Percentiles rank a stretch among this genome's conserved stretches.
Evolutionary conservation across 2,888 invertebrate genomes (phyloP).

Genomic region (Trissoscelio sp.): DNA sequence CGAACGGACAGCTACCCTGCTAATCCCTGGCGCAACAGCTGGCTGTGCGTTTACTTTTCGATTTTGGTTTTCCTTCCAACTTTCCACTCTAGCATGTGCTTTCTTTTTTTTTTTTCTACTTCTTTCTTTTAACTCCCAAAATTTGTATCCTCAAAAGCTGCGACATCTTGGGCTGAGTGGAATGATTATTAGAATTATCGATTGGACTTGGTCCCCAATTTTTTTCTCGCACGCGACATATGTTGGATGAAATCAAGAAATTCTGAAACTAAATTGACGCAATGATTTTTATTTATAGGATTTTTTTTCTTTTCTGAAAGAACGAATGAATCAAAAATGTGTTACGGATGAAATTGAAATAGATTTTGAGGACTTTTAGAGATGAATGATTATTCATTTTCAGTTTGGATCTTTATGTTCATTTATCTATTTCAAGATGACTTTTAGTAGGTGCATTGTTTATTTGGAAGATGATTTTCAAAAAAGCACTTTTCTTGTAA

Average conservation of each 20-base stretch:
- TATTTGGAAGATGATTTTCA: not conserved
- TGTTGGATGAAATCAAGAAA: conserved; percentile 24
- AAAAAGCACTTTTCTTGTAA: not conserved
- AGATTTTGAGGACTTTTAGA: not conserved
- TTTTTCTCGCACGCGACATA: conserved; percentile 12
- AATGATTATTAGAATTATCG: conserved; percentile 25
- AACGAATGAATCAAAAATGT: conserved; percentile 3
- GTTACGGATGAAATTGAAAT: not conserved
- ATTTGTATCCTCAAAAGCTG: not conserved
- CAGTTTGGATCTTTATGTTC: not conserved
- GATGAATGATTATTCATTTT: conserved; percentile 24
- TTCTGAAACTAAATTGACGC: not conserved
- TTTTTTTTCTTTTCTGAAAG: not conserved
- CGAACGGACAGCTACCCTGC: not conserved
- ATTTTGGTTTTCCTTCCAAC: conserved; percentile 29
- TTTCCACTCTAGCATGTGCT: not conserved
- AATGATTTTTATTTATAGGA: conserved; percentile 15
- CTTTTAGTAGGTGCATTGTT: not conserved
- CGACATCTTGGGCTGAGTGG: not conserved
- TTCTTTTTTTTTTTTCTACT: not conserved
- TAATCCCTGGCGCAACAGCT: conserved; percentile 40
- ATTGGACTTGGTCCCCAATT: conserved; percentile 4
- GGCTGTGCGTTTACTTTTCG: conserved; percentile 23
- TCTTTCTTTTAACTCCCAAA: too few relatives aligned
- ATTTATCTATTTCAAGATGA: not conserved